Evolutionary conservation across 1,140 invertebrate species (phyloP).

Genomic region (Thalassaphorura encarpata): DNA sequence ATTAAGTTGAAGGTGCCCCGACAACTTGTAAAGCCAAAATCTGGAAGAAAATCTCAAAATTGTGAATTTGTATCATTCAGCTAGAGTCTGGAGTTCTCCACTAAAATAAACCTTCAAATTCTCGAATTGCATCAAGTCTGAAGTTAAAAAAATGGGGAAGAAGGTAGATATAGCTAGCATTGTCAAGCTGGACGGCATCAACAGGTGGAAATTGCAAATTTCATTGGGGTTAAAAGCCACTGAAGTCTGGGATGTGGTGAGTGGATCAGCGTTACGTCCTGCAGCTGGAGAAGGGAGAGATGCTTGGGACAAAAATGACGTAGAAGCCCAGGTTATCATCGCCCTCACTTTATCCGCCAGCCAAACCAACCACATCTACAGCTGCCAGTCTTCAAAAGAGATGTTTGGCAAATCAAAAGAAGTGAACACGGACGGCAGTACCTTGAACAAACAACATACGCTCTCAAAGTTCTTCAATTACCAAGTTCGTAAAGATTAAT

Average conservation of each 20-base stretch:
- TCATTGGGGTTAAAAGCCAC: neutral
- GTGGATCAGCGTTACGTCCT: neutral
- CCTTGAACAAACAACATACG: constrained; percentile 7
- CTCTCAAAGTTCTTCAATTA: constrained; percentile 6
- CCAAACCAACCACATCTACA: constrained; percentile 33
- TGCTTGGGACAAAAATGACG: constrained; percentile 29
- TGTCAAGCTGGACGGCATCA: too few species aligned
- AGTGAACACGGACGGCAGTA: constrained; percentile 27
- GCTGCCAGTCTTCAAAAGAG: constrained; percentile 33
- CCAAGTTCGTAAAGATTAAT: neutral
- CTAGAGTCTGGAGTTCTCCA: too few species aligned
- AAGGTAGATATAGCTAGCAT: too few species aligned
- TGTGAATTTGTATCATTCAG: too few species aligned
- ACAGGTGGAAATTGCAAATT: constrained; percentile 9
- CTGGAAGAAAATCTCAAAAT: too few species aligned
- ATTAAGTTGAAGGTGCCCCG: too few species aligned
- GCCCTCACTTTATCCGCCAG: constrained; percentile 29
- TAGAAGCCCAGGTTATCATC: constrained; percentile 29
- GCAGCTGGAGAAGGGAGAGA: neutral
- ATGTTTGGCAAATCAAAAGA: constrained; percentile 35
- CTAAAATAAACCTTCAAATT: too few species aligned
- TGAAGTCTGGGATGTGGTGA: constrained; percentile 1
- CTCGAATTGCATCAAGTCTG: too few species aligned
- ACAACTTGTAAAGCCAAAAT: too few species aligned
- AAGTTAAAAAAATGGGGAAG: too few species aligned